Conservation (phyloP, 2,888 invertebrate genomes). For the Rhaphigaster nebulosa region DNA sequence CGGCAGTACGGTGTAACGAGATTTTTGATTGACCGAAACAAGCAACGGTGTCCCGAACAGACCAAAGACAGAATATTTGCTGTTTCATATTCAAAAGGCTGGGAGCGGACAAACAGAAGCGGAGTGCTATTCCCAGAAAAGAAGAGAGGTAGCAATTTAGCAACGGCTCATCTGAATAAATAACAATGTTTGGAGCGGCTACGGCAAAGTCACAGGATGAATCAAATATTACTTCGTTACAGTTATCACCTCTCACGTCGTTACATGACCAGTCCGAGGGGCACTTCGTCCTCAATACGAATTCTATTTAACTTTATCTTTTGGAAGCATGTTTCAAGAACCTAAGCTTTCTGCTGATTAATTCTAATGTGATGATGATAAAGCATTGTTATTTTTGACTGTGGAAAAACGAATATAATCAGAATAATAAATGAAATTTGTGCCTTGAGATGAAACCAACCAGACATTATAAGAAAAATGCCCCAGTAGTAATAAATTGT, state of each 20-base stretch:
- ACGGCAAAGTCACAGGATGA: not conserved
- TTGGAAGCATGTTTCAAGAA: no score
- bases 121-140: not conserved
- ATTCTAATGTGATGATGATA: no score
- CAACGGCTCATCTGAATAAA: not conserved
- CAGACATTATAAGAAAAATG: no score
- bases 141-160: not conserved
- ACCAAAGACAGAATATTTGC: not conserved
- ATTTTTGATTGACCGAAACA: not conserved
- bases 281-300: no score
- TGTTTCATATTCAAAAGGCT: not conserved
- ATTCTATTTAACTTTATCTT: no score
- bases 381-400: no score
- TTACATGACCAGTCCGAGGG: no score
- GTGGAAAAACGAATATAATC: no score
- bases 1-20: not conserved
- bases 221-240: not conserved
- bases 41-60: not conserved
- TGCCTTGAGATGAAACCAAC: no score
- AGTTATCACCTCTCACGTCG: no score
- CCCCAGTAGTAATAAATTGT: no score
- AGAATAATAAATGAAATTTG: no score
- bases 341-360: not conserved
- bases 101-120: not conserved
- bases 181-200: not conserved